phyloP scores from a whole-genome alignment of 2,888 invertebrate species.

The Metalampra italica region DNA sequence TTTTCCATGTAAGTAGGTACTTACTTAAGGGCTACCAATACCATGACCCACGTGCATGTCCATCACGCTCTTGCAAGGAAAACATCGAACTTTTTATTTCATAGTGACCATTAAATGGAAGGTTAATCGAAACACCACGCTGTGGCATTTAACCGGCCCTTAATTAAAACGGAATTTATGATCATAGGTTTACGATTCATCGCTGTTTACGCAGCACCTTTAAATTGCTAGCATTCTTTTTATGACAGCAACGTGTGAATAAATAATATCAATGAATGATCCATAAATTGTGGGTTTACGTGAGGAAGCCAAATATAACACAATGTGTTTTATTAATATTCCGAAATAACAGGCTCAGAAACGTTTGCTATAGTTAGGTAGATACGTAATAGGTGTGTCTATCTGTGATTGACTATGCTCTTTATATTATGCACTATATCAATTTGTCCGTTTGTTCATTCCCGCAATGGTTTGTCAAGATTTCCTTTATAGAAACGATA shows the following conservation, averaged over 20 bases:
- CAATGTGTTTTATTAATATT: conserved; percentile 1
- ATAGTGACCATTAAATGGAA: conserved; percentile 20
- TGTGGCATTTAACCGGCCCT: conserved; percentile 40
- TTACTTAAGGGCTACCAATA: background rate
- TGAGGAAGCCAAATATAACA: conserved; percentile 4
- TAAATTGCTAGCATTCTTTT: conserved; percentile 24
- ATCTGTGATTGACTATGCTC: no score
- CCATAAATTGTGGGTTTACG: conserved; percentile 31
- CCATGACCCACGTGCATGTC: conserved; percentile 11
- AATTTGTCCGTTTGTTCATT: no score
- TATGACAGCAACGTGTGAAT: conserved; percentile 14
- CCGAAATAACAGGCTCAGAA: background rate
- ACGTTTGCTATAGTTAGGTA: background rate
- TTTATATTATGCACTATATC: no score
- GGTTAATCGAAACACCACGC: conserved; percentile 35
- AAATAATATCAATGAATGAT: conserved; percentile 17
- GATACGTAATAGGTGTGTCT: no score
- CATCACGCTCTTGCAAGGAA: conserved; percentile 17
- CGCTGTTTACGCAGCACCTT: conserved; percentile 19
- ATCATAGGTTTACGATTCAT: conserved; percentile 24
- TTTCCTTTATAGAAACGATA: no score
- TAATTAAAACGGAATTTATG: conserved; percentile 42
- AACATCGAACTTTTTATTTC: conserved; percentile 14
- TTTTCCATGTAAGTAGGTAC: conserved; percentile 30
- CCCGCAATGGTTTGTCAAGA: no score